Evolutionary conservation across 2,888 invertebrate species (phyloP), one percentile per base, ranked within the genome.

Genomic region (Alsophila aescularia): DNA sequence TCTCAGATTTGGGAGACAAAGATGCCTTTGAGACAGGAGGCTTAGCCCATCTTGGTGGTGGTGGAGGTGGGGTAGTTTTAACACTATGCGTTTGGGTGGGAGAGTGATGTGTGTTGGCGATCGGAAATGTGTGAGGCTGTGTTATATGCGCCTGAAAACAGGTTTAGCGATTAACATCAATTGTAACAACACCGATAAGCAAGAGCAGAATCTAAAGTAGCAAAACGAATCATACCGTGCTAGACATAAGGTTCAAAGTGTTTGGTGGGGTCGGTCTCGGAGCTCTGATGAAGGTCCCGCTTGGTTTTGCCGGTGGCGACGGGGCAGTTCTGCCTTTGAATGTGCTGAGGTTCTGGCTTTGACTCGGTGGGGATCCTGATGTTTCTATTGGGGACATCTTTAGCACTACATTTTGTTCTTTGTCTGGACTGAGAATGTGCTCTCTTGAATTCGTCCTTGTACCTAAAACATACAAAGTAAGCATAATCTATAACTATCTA

Each of bases 21-120:
- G 89, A 84, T 60, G 87, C 87, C 64, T 93, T 92, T 18, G 92
- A 87, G 16, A 92, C 92, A 1, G 93, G 93, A 0, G 96, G 96
- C 79, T 97, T 97, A 0, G 96, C 95, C 96, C 97, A 97, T 71
- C 97, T 92, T 10, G 96, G 95, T 0, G 97, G 97, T 0, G 97
- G 97, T 0, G 96, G 96, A 5, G 97, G 97, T 1, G 97, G 96
- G 27, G 95, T 95, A 40, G 87, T 93, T 79, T 91, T 91, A 40
- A 81, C 72, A 60, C 69, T 80, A 56, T 73, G 80, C 62, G 78
- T 53, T 63, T 75, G 86, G 58, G 83, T 89, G 64, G 89, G 90
- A 64, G 90, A 91, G 62, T 84, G 83, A 72, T 83, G 86, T 49
- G 80, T 79, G 66, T 82, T 85, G 66, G 81, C 73, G 47, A 82